These are phyloP conservation scores for Boulengeromyrus knoepffleri DNA, from an alignment of 2,113 vertebrate genomes.

Conservation along the genomic window DNA sequence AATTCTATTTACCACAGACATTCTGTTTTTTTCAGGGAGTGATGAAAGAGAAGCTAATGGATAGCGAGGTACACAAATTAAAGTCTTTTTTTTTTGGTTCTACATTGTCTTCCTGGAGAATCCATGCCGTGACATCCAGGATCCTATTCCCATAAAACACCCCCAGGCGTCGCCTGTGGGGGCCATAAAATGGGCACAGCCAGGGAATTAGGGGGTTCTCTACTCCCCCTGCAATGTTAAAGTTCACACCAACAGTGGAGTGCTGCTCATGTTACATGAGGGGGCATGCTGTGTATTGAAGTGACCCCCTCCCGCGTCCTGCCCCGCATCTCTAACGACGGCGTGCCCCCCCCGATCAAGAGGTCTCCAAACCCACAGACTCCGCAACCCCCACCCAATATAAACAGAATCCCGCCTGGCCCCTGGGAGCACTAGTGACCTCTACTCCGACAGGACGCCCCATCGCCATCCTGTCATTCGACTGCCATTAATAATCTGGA, in stretches of 20 bases:
- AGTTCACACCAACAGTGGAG: not conserved
- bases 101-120: not conserved
- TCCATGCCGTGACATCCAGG: not conserved
- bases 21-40: not conserved
- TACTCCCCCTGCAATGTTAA: not conserved
- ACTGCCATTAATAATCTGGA: not conserved
- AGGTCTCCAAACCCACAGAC: not conserved
- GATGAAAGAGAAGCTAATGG: not conserved
- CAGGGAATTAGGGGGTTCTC: not conserved
- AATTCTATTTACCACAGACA: not conserved
- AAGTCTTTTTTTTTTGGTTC: not conserved
- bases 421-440: not conserved
- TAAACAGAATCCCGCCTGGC: not conserved
- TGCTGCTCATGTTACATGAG: not conserved
- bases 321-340: not conserved
- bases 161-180: not conserved
- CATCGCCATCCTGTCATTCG: not conserved
- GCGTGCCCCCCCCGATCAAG: not conserved
- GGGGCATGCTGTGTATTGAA: not conserved
- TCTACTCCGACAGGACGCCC: not conserved
- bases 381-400: not conserved
- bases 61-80: not conserved
- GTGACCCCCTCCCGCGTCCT: not conserved
- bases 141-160: not conserved
- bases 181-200: not conserved